Base-by-base conservation (phyloP, 2,113 vertebrate species). In the Balaeniceps rex region DNA sequence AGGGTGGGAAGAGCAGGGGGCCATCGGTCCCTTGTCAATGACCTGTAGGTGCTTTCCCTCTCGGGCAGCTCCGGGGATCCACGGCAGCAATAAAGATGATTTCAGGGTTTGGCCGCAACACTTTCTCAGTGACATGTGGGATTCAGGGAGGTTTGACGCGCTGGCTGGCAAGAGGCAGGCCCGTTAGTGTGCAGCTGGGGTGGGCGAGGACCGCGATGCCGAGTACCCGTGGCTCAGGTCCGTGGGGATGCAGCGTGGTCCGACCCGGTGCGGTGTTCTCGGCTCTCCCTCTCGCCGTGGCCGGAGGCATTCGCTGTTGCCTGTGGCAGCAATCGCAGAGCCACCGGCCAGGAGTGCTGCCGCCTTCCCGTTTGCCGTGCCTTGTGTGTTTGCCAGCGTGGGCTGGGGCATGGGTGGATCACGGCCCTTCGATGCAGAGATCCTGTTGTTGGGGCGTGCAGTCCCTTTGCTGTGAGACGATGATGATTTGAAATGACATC, bases 321-420 rank as follows among this genome's bases (percentile, higher is more conserved):
- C 66, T 29, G 36, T 58, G 85, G 64, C 75, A 75, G 89, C 31
- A 31, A 42, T 19, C 2, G 4, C 46, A 4, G 26, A 24, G 11
- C 55, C 11, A 4, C n/a, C 28, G 14, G 49, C 3, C n/a, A 4
- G 26, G 10, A 12, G 65, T 10, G 42, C 24, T 13, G 11, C 52
- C 19, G 25, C 11, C 4, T 12, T 7, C 33, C 54, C 13, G 6
- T 10, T 28, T 5, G 23, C 11, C 2, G 10, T 47, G 19, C 15
- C 47, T 4, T 2, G 14, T 5, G 28, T 2, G 31, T 15, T 60
- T 7, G 36, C n/a, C 2, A 4, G 29, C 4, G 4, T 2, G 6
- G 61, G 52, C 60, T 79, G 23, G 26, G 16, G 2, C 11, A 26
- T 8, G 31, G 14, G 52, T 14, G 23, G 72, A 49, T 40, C 83